A percentile compares a stretch with the other conserved stretches of the same genome.
phyloP scores from a whole-genome alignment of 2,797 vertebrate species.

The Sarcophilus harrisii region DNA sequence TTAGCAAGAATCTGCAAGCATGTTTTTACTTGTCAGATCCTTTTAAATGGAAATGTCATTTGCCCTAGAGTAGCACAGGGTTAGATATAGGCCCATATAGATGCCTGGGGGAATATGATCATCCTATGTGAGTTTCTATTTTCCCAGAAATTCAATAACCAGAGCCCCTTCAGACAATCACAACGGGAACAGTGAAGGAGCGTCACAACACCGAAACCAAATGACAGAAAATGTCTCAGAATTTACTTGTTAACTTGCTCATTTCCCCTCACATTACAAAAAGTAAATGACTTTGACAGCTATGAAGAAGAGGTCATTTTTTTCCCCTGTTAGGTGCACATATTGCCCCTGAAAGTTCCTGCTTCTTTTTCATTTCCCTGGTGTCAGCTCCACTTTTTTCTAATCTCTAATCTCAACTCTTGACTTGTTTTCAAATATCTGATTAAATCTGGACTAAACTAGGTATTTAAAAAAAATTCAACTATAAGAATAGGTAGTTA shows the following conservation, averaged over 20 bases:
- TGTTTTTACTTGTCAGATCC: neutral
- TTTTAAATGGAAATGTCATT: neutral
- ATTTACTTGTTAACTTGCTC: neutral
- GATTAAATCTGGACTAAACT: neutral
- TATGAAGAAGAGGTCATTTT: neutral
- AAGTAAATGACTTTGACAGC: neutral
- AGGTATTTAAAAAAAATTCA: neutral
- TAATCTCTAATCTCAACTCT: neutral
- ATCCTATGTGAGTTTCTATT: neutral
- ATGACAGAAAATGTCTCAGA: neutral
- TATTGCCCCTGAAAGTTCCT: neutral
- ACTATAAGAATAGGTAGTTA: neutral
- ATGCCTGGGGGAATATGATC: neutral
- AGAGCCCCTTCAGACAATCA: neutral
- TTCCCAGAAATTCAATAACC: neutral
- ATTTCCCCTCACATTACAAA: neutral
- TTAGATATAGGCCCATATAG: neutral
- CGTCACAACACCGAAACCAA: neutral
- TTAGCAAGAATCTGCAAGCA: neutral
- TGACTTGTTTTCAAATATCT: neutral
- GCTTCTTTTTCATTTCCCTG: neutral
- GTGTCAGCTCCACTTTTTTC: neutral
- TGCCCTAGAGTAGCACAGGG: neutral
- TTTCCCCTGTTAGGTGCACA: neutral
- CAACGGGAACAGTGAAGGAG: neutral